Conservation (phyloP, 2,797 vertebrate species). For the Neosalanx taihuensis region DNA sequence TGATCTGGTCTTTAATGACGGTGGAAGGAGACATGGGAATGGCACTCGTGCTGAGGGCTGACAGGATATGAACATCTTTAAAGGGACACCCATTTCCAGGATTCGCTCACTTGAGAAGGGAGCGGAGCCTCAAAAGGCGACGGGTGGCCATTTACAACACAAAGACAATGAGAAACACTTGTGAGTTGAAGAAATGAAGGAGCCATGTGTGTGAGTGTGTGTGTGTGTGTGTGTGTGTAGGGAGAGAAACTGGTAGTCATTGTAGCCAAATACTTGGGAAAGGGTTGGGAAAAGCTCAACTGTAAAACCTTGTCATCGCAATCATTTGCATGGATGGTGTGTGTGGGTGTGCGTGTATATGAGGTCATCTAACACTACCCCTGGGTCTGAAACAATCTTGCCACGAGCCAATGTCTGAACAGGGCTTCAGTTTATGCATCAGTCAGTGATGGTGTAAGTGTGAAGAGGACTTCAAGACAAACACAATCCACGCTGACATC, state of each 20-base stretch:
- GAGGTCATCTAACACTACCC: conserved; percentile 28
- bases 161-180: conserved; percentile 30
- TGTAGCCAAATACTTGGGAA: conserved; percentile 37
- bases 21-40: neutral
- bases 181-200: conserved; percentile 42
- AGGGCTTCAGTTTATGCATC: conserved; percentile 46
- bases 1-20: neutral
- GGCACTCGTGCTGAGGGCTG: neutral
- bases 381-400: conserved; percentile 47
- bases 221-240: neutral
- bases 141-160: conserved; percentile 26
- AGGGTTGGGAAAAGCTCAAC: conserved; percentile 44
- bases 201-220: no score
- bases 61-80: neutral
- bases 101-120: conserved; percentile 15
- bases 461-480: neutral
- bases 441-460: conserved; percentile 33
- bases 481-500: conserved; percentile 21
- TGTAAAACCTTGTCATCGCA: conserved; percentile 32
- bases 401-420: conserved; percentile 48
- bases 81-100: neutral
- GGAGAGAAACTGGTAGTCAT: conserved; percentile 34
- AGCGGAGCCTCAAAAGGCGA: conserved; percentile 27
- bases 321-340: neutral
- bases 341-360: conserved; percentile 22